These are phyloP conservation scores for Simalia tracyae DNA, from an alignment of 2,797 vertebrate species.

Conservation along the genomic window DNA sequence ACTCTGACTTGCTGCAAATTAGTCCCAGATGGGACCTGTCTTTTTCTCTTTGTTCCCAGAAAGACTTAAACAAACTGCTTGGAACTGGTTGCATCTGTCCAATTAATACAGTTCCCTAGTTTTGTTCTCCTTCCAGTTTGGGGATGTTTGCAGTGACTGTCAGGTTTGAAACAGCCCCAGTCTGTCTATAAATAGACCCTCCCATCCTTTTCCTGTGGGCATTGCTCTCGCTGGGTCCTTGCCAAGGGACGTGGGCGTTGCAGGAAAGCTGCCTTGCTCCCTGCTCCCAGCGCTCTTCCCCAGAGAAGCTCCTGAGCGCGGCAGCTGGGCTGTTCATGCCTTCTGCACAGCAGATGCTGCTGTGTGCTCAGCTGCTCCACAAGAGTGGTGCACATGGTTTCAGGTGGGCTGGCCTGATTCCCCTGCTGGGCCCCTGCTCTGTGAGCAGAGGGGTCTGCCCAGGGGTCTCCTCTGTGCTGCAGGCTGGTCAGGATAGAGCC, in stretches of 20 bases:
- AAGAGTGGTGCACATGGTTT: background rate
- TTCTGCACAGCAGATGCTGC: background rate
- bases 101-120: accelerated
- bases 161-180: background rate
- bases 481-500: background rate
- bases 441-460: no score
- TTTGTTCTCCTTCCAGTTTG: background rate
- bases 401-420: background rate
- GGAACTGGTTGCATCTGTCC: background rate
- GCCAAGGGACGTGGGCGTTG: background rate
- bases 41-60: background rate
- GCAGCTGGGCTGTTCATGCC: background rate
- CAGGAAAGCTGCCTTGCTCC: background rate
- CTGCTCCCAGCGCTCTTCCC: background rate
- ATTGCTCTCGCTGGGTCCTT: accelerated
- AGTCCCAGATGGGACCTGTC: background rate
- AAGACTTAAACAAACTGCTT: background rate
- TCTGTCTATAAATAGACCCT: background rate
- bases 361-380: background rate
- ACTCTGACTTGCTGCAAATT: background rate
- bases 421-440: no score
- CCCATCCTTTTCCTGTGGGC: background rate
- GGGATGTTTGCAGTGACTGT: background rate
- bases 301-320: background rate
- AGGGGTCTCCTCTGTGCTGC: background rate